Base-by-base conservation (phyloP, 2,113 vertebrate genomes). In the Scolopax mira region DNA sequence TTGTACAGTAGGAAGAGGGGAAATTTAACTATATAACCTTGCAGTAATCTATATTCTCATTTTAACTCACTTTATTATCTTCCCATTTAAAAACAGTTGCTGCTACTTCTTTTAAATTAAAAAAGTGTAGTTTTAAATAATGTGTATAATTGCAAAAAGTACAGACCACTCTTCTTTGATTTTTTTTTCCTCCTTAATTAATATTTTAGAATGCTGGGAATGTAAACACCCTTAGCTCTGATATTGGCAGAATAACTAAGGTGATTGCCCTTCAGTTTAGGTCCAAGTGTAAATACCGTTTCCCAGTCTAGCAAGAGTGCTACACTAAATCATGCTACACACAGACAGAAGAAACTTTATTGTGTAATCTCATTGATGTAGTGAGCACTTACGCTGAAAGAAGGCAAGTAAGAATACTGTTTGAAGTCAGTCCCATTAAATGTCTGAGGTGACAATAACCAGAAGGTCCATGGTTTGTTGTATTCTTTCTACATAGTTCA, bases 361-460 rank as follows among this genome's bases (percentile, higher is more conserved):
- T 77, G 65, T 65, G 11, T 79, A 60, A 79, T 93, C 70, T 93
- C 58, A 89, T 74, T 86, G 19, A 75, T 81, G 37, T 48, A 72
- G 41, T 61, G 67, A 94, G 31, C 24, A 27, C 41, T 84, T 85
- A 87, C 3, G 18, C 25, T 69, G 52, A 85, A 87, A 79, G 61
- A 79, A 91, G 48, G 37, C 66, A 52, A 87, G 18, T 13, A 52
- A 39, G 51, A 62, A n/a, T 51, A 39, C 19, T 58, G 37, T 88
- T 81, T 92, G 82, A 91, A 60, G 61, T 58, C 51, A 89, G n/a
- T 88, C 96, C 91, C 75, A 44, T 82, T 74, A 83, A 88, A 64
- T 86, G 89, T 89, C 92, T 64, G 33, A 57, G 79, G 48, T 82
- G 78, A 98, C n/a, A 72, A 95, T 90, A 93, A 46, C 75, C 88